A percentile compares a stretch with the other conserved stretches of the same genome.
Conservation (phyloP, 2,797 vertebrate genomes). For the Enteromius unitaeniatus region DNA sequence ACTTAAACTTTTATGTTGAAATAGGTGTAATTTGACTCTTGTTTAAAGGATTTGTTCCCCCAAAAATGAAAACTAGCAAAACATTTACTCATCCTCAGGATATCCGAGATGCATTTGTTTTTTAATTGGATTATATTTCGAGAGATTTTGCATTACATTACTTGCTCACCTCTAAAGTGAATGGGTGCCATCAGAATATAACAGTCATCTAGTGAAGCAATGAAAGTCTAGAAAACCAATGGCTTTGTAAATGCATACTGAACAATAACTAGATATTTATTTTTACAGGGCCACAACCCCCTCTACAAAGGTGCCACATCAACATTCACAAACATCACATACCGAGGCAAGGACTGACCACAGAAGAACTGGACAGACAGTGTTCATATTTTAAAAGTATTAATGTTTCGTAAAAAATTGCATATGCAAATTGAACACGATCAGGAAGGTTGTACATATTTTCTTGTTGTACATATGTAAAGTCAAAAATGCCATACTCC, state of each 20-base stretch:
- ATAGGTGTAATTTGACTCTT: slow-evolving; percentile 4
- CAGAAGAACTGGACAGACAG: slow-evolving; percentile 16
- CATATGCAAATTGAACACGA: neutral
- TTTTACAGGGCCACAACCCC: slow-evolving; percentile 89
- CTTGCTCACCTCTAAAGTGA: neutral
- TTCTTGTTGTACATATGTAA: slow-evolving; percentile 49
- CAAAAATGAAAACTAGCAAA: neutral
- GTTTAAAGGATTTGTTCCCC: neutral
- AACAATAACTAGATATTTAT: slow-evolving; percentile 33
- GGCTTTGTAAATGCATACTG: neutral
- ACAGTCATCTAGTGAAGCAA: neutral
- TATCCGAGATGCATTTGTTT: neutral
- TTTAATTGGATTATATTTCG: neutral
- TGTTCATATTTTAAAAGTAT: neutral
- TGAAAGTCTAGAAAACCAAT: neutral
- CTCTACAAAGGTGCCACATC: slow-evolving; percentile 94
- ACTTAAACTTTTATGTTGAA: slow-evolving; percentile 22
- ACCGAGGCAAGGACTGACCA: slow-evolving; percentile 79
- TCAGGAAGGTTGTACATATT: slow-evolving; percentile 39
- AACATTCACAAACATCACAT: slow-evolving; percentile 97
- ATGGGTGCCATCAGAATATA: neutral
- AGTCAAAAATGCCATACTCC: slow-evolving; percentile 26
- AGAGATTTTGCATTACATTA: neutral
- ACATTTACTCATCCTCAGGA: neutral
- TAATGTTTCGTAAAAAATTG: neutral